Evolutionary conservation across 2,113 vertebrate genomes (phyloP), one percentile per base, ranked within the genome.

Genomic region (Pycnonotus jocosus): DNA sequence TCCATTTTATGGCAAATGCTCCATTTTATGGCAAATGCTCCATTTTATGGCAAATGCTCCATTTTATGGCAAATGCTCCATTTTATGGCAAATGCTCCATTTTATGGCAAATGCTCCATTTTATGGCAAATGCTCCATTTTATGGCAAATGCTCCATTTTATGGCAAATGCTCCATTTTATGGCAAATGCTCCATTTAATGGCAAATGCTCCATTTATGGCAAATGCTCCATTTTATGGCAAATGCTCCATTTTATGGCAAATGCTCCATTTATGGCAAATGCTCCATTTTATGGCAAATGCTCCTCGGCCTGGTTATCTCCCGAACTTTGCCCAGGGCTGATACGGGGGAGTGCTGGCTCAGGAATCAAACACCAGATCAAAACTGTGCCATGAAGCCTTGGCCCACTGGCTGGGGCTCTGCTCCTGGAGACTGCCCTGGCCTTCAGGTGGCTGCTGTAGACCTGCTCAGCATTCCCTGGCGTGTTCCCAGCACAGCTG

Each of bases 401-500:
- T 11, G 37, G 28, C 51, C 58, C 19, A 1, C 14, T 51, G 54
- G 24, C 58, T 53, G 62, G 4, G 22, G 44, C n/a, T 38, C 27
- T 53, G 57, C 10, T 60, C 23, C 56, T 15, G 23, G 78, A 69
- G 7, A 1, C 40, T 45, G 45, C 19, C 45, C n/a, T 37, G 58
- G 22, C 48, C 11, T 1, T 4, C 37, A 22, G 37, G 30, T 25
- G 27, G 1, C 50, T 1, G 1, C 48, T 10, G 58, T 14, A 37
- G 66, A 22, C 27, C 8, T 53, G 38, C 28, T 21, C 42, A 5
- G 44, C 7, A 0, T 17, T 62, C 60, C 19, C 68, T 10, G n/a
- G 6, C 9, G 8, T 1, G 15, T 8, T 50, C 33, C 8, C 0
- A 38, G 44, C 44, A 20, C 4, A 8, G 70, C 69, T 10, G 24